Evolutionary conservation across 2,888 invertebrate species (phyloP), one percentile per base, ranked within the genome.

Genomic region (Catocala sponsa): DNA sequence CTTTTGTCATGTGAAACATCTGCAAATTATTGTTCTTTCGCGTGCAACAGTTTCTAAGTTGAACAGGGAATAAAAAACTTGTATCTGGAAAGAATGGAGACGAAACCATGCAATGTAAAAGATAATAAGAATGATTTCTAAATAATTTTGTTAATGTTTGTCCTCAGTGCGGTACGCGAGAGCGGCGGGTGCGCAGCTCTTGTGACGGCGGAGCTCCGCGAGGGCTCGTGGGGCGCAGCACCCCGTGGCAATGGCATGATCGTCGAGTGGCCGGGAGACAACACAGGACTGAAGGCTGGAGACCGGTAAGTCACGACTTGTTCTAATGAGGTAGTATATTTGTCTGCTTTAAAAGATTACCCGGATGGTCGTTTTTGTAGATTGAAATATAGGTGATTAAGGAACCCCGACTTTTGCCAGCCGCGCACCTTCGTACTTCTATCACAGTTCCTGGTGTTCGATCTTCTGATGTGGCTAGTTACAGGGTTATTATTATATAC

Each of bases 261-360:
- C 84, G 95, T 98, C 44, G 98, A 98, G 74, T 98, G 98, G 98
- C 96, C 97, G 0, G 94, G 97, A 5, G 98, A 98, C 76, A 96
- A 97, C 74, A 95, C 97, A 46, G 96, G 96, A 2, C 91, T 98
- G 52, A 95, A 95, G 77, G 96, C 97, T 78, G 98, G 97, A 43
- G 98, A 98, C 93, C 95, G 96, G 96, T 96, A 63, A 15, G 74
- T 63, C 10, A 25, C 2, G 25, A 10, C 12, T 15, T 43, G 43
- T 43, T 5, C 25, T 25, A 25, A 25, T 25, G 1, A 25, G 25
- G 4, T 25, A 25, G 2, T 25, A 25, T 2, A 25, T 25, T 25
- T 2, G 25, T 25, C 1, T 25, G 25, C 4, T 25, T 15, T 15
- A 0, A 15, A 15, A 15, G 15, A 15, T 15, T 15, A 15, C 0